Base-by-base conservation (phyloP, 1,140 invertebrate genomes). In the Diabrotica undecimpunctata region DNA sequence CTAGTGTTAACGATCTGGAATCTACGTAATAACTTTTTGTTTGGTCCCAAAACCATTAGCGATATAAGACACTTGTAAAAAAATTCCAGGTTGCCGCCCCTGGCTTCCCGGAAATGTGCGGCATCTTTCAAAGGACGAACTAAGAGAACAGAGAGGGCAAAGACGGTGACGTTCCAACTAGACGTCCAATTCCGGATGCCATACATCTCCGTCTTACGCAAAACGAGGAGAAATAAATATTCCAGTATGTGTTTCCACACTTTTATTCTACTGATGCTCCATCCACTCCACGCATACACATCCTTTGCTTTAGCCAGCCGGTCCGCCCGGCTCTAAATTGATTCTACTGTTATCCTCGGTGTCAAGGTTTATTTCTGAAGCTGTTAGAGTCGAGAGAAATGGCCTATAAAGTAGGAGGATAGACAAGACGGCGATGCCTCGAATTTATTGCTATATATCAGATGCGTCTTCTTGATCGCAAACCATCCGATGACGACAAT, bases 171-270 rank as follows among this genome's bases (percentile, higher is more conserved):
- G 55, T 56, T 65, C 60, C 62, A 58, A 66, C 67, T 64, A 68
- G 60, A 65, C 56, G 55, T 64, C 64, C 64, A 65, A 68, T 68
- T 68, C 60, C 54, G 58, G 59, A 61, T 65, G 60, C 67, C 62
- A 68, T 68, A 68, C 64, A 65, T 68, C 67, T 66, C 54, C 54
- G 67, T 68, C 67, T 55, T 55, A 63, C 67, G 61, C 67, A 65
- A 66, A 68, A 61, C 63, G 59, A 61, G 63, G 54, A 54, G 55
- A 62, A 35, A 68, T 68, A 68, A 68, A 68, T 66, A 68, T 66
- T 58, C 64, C 56, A 56, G 14, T 61, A 52, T 61, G 46, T 52
- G 59, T 52, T 61, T 50, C 41, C 46, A 61, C 41, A 50, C 59
- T 61, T 57, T 57, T 38, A 57, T 57, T 57, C n/a, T 12, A 12